A percentile compares a stretch with the other conserved stretches of the same genome.
phyloP scores from a whole-genome alignment of 2,113 vertebrate species.

The Chaetodon trifascialis region DNA sequence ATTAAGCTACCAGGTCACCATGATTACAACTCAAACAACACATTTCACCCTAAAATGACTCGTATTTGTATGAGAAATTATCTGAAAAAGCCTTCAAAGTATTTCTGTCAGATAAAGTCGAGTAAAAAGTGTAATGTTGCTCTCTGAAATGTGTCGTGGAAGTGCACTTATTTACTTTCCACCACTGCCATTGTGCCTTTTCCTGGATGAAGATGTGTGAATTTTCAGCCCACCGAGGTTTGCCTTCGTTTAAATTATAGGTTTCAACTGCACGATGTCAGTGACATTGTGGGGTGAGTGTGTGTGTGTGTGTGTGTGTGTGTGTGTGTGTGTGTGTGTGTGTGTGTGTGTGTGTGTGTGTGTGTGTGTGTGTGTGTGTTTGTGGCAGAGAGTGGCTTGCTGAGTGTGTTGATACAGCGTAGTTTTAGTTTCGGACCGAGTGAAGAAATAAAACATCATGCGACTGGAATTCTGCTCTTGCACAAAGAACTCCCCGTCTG shows the following conservation, averaged over 20 bases:
- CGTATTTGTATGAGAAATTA: too few species aligned
- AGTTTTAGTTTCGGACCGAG: neutral
- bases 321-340: too few species aligned
- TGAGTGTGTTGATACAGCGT: neutral
- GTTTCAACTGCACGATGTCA: constrained; percentile 1
- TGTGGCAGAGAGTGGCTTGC: neutral
- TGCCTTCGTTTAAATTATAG: constrained; percentile 15
- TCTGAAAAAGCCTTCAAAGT: neutral
- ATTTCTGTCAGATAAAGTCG: neutral
- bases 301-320: neutral
- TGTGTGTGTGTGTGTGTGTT: neutral
- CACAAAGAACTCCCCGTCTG: neutral
- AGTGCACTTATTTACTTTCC: neutral
- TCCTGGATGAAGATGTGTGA: constrained; percentile 23
- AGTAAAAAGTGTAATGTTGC: neutral
- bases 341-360: constrained; percentile 1
- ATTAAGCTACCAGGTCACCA: too few species aligned
- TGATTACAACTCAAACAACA: too few species aligned
- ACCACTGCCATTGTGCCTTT: neutral
- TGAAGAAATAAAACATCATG: constrained; percentile 8
- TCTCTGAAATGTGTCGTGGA: too few species aligned
- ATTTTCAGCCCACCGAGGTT: neutral
- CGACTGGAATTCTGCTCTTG: constrained; percentile 32
- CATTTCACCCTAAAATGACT: too few species aligned
- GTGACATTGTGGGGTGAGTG: neutral